Evolutionary conservation across 1,140 invertebrate genomes (phyloP).

Genomic region (Listronotus bonariensis): DNA sequence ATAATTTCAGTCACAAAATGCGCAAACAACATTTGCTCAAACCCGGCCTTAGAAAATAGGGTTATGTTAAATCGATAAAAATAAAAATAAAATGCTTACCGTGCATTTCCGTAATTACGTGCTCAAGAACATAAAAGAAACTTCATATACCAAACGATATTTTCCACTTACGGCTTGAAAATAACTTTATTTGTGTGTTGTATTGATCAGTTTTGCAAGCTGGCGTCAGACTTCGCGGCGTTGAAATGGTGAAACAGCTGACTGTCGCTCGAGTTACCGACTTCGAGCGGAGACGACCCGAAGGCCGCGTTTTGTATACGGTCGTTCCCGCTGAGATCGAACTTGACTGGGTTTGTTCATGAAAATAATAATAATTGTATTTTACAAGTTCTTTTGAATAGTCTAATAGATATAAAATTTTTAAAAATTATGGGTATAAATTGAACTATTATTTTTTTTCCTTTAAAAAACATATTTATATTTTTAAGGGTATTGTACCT

Average conservation of each 20-base stretch:
- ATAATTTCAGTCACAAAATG: too few species aligned
- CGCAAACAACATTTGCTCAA: too few species aligned
- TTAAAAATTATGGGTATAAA: too few species aligned
- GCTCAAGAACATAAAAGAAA: background rate
- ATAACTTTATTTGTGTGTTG: constrained; percentile 1
- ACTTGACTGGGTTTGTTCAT: too few species aligned
- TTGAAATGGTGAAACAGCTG: constrained; percentile 14
- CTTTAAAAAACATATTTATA: too few species aligned
- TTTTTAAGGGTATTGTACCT: too few species aligned
- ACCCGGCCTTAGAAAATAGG: background rate
- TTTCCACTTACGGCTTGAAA: constrained; percentile 6
- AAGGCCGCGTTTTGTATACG: background rate
- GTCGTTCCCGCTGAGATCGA: too few species aligned
- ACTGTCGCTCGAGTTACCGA: constrained; percentile 6
- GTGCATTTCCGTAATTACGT: background rate
- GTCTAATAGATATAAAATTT: too few species aligned
- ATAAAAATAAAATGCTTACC: background rate
- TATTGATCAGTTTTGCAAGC: constrained; percentile 17
- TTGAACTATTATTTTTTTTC: too few species aligned
- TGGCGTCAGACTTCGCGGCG: constrained; percentile 9
- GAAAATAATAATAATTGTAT: too few species aligned
- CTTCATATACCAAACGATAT: background rate
- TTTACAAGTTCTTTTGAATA: too few species aligned
- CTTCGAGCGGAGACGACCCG: background rate
- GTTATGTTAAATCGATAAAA: background rate